A percentile compares a stretch with the other conserved stretches of the same genome.
Conservation (phyloP, 1,140 invertebrate genomes). For the Yoshiicerus persimilis region DNA sequence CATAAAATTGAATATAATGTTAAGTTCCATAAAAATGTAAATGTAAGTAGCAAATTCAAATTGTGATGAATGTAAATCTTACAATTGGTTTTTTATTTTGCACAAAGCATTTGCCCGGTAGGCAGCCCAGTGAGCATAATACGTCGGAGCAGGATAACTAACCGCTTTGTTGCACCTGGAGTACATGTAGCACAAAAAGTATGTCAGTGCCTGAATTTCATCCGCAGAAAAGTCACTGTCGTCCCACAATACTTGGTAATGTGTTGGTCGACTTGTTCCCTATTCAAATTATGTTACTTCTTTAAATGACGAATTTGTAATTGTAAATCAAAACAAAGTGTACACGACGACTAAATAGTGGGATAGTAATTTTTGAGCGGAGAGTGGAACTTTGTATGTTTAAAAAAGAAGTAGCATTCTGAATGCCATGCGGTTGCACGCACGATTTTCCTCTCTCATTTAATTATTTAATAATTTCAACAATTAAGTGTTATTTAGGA, state of each 20-base stretch:
- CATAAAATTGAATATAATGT: not conserved
- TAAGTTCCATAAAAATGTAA: too few relatives aligned
- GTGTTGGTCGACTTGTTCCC: conserved; percentile 58
- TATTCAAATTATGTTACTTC: conserved; percentile 29
- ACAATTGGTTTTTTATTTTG: not conserved
- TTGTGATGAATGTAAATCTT: not conserved
- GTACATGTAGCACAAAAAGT: conserved; percentile 59
- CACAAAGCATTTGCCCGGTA: conserved; percentile 49
- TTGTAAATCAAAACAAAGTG: too few relatives aligned
- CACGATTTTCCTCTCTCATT: too few relatives aligned
- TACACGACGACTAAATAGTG: too few relatives aligned
- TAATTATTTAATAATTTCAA: too few relatives aligned
- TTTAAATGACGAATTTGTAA: too few relatives aligned
- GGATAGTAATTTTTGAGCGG: too few relatives aligned
- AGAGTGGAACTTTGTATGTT: too few relatives aligned
- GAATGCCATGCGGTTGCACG: too few relatives aligned
- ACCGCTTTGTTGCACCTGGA: conserved; percentile 58
- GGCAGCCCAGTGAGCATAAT: conserved; percentile 61
- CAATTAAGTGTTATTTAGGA: too few relatives aligned
- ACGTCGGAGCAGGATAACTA: conserved; percentile 59
- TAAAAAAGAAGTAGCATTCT: too few relatives aligned
- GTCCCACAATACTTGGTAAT: conserved; percentile 59
- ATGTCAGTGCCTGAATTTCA: conserved; percentile 57
- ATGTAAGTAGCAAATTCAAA: too few relatives aligned
- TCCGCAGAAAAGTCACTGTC: conserved; percentile 56